phyloP scores from a whole-genome alignment of 2,113 vertebrate genomes.

The Pycnonotus jocosus region DNA sequence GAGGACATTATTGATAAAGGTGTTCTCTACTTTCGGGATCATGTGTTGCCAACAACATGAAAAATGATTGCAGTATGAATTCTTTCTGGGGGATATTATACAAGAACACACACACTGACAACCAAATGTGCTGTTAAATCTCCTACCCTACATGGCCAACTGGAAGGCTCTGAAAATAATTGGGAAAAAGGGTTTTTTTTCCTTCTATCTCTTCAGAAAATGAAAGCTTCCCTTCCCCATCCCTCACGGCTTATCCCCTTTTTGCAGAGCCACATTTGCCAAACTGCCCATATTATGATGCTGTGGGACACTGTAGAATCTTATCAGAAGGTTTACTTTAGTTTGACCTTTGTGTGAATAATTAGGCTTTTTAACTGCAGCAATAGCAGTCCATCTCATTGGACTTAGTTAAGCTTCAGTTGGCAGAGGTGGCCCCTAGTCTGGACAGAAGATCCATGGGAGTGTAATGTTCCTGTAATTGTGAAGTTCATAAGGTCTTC shows the following conservation, averaged over 20 bases:
- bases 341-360: neutral
- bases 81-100: neutral
- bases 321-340: constrained; percentile 43
- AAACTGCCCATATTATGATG: neutral
- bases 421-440: neutral
- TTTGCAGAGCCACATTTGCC: constrained; percentile 10
- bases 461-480: neutral
- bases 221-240: neutral
- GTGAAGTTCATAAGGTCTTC: neutral
- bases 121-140: neutral
- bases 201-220: neutral
- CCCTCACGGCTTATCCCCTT: neutral
- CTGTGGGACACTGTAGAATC: constrained; percentile 18
- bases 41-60: neutral
- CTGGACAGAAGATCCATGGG: neutral
- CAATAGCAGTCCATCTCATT: neutral
- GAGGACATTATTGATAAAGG: neutral
- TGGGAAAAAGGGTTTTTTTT: neutral
- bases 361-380: neutral
- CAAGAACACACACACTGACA: neutral
- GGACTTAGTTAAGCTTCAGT: neutral
- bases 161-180: neutral
- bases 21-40: constrained; percentile 12
- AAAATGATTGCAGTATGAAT: neutral
- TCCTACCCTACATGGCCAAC: neutral